These are phyloP conservation scores for Hydropsyche betteni DNA, from an alignment of 2,888 invertebrate species.

Conservation along the genomic window DNA sequence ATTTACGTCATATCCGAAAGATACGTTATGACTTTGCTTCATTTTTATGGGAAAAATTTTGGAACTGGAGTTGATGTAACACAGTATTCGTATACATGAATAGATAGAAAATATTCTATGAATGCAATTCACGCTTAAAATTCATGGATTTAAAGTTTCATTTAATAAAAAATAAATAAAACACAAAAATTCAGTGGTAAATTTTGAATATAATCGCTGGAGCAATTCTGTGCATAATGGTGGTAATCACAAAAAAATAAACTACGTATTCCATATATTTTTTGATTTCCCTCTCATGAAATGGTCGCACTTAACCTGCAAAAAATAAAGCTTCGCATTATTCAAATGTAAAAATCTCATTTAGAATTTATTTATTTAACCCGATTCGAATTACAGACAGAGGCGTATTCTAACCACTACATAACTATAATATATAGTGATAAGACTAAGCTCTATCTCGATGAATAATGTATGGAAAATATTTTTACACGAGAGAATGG, in stretches of 20 bases:
- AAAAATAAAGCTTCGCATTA: no score
- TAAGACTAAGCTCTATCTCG: not conserved
- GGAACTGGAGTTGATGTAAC: not conserved
- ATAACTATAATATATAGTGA: no score
- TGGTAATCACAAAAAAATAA: not conserved
- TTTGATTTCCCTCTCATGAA: no score
- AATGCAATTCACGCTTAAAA: not conserved
- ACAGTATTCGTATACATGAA: constrained; percentile 2
- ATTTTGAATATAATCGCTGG: constrained; percentile 6
- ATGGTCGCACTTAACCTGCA: no score
- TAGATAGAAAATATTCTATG: not conserved
- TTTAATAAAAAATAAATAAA: not conserved
- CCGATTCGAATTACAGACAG: no score
- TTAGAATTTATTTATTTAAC: no score
- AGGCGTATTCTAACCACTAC: no score
- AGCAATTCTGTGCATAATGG: constrained; percentile 16
- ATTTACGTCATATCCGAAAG: no score
- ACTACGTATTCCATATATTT: no score
- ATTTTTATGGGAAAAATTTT: not conserved
- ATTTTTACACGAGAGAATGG: constrained; percentile 9
- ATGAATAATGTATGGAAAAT: constrained; percentile 24
- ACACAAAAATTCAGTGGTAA: not conserved
- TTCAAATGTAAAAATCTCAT: no score
- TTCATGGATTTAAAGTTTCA: not conserved
- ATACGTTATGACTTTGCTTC: no score